These are phyloP conservation scores for Azorinus chamasolen DNA, from an alignment of 2,888 invertebrate species.

Conservation along the genomic window DNA sequence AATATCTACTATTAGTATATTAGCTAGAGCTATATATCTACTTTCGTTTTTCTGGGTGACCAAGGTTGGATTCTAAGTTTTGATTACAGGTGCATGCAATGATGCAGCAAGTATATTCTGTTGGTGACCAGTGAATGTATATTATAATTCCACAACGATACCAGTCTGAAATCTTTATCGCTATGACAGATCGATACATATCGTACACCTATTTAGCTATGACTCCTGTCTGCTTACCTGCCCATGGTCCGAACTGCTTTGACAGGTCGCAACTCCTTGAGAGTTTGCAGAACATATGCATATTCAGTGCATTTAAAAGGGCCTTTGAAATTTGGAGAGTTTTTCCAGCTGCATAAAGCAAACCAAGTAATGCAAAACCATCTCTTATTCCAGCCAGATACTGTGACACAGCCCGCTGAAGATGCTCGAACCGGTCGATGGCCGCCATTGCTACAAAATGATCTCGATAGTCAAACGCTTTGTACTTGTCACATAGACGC, in stretches of 20 bases:
- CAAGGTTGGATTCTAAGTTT: no score
- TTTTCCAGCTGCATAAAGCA: constrained; percentile 74
- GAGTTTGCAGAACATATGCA: constrained; percentile 73
- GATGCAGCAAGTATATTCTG: no score
- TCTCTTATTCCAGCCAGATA: constrained; percentile 74
- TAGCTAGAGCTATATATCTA: no score
- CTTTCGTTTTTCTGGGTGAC: no score
- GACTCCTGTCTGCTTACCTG: no score
- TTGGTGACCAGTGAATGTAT: no score
- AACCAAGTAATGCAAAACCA: constrained; percentile 79
- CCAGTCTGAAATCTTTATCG: no score
- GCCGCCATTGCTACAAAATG: constrained; percentile 65
- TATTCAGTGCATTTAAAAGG: constrained; percentile 69
- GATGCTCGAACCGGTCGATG: constrained; percentile 81
- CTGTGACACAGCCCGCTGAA: constrained; percentile 71
- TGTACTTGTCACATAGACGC: not conserved
- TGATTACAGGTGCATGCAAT: no score
- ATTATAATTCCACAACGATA: no score
- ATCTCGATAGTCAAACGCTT: not conserved
- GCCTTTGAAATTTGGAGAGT: constrained; percentile 54
- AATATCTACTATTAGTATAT: no score
- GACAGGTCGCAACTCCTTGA: constrained; percentile 68
- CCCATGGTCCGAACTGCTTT: constrained; percentile 94
- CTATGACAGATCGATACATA: no score
- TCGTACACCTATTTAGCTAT: no score